Conservation (phyloP, 2,797 vertebrate species). For the Malurus splendens region DNA sequence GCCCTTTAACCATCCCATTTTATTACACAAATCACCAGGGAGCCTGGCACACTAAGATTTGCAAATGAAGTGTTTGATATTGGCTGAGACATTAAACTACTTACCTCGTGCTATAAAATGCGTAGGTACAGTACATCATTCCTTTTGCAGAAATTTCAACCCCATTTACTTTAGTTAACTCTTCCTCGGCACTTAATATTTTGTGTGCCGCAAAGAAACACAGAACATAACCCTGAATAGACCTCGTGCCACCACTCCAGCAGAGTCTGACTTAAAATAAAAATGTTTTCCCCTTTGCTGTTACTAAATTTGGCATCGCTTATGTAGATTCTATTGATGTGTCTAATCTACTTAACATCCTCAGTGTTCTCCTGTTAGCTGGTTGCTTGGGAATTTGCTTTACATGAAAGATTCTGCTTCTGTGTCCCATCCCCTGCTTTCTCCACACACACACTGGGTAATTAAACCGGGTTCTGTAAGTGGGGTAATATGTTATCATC, state of each 20-base stretch:
- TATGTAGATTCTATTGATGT: conserved; percentile 55
- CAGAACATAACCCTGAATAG: conserved; percentile 4
- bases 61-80: conserved; percentile 78
- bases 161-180: conserved; percentile 54
- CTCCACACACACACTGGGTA: neutral
- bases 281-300: conserved; percentile 2
- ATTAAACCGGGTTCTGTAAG: conserved; percentile 12
- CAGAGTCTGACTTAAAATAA: conserved; percentile 45
- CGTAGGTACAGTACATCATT: conserved; percentile 61
- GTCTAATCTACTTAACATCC: conserved; percentile 59
- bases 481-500: neutral
- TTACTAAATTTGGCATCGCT: conserved; percentile 51
- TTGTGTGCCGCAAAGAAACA: neutral
- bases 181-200: conserved; percentile 4
- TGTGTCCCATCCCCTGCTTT: neutral
- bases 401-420: neutral
- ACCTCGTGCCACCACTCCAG: neutral
- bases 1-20: conserved; percentile 76
- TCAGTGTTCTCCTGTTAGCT: conserved; percentile 30
- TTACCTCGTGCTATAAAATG: conserved; percentile 73
- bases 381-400: conserved; percentile 47
- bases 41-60: conserved; percentile 70
- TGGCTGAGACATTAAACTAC: conserved; percentile 73
- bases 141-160: conserved; percentile 58
- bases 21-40: conserved; percentile 72